Base-by-base conservation (phyloP, 2,113 vertebrate species). In the Takifugu bimaculatus region DNA sequence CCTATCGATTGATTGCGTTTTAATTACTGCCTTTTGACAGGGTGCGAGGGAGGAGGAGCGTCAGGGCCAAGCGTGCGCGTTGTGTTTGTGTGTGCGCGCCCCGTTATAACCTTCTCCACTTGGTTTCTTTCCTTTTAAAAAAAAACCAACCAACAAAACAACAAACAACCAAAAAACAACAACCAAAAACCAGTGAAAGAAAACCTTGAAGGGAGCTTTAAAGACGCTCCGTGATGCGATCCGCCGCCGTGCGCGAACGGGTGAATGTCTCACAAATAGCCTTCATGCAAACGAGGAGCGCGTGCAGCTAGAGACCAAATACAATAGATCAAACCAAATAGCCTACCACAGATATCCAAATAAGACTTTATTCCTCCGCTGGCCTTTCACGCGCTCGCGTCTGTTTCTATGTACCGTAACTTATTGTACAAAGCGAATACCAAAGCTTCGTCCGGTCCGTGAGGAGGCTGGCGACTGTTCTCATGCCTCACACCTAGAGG, bases 1-100 rank as follows among this genome's bases (percentile, higher is more conserved):
- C 2, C 26, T 85, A 90, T 92, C 88, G 88, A 92, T 92, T 91
- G 91, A 91, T 91, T 89, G 89, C 89, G 89, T 91, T 92, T 92
- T 92, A 91, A 92, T 91, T 91, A 91, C 82, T 86, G 85, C 83
- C 84, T 85, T 85, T 87, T 91, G 89, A 89, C 89, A 87, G 81
- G 54, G 85, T 50, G 83, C 80, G 82, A 78, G 70, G 82, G 85
- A 85, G 89, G 89, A 85, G 88, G 87, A 87, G 88, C 87, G 80
- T 87, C 75, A 71, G 79, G 79, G 78, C 73, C 83, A 74, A 74
- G 74, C 70, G 80, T 80, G 85, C 86, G 63, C 74, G 45, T 77
- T 67, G 74, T 70, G 64, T 80, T 54, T 67, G 49, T 57, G 72
- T 50, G 62, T 63, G 61, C 35, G 35, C 35, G 35, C 35, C 35